These are phyloP conservation scores for Lasius fuliginosus DNA, from an alignment of 2,888 invertebrate genomes.

Conservation along the genomic window DNA sequence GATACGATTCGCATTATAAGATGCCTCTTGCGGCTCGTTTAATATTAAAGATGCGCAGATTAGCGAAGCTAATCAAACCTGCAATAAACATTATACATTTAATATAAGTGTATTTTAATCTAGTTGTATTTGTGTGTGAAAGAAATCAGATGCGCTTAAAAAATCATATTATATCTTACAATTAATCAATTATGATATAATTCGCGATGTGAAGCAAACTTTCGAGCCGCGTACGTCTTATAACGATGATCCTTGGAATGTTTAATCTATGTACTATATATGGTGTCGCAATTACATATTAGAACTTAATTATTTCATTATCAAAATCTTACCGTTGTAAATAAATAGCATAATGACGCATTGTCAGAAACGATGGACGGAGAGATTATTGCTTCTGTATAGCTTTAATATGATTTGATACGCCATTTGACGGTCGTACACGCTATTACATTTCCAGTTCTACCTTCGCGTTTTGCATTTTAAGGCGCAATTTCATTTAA, in stretches of 20 bases:
- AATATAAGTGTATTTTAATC: slow-evolving; percentile 26
- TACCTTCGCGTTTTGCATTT: background rate
- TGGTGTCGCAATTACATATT: background rate
- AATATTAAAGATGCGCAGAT: slow-evolving; percentile 52
- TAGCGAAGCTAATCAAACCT: slow-evolving; percentile 38
- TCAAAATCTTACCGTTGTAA: background rate
- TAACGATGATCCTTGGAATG: slow-evolving; percentile 2
- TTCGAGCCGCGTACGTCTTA: slow-evolving; percentile 13
- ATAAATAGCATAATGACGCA: slow-evolving; percentile 1
- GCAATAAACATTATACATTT: slow-evolving; percentile 35
- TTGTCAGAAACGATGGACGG: background rate
- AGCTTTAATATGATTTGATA: too few relatives aligned
- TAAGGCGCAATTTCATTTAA: slow-evolving; percentile 77
- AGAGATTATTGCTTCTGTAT: too few relatives aligned
- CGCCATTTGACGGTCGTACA: too few relatives aligned
- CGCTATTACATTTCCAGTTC: too few relatives aligned
- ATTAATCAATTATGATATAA: slow-evolving; percentile 34
- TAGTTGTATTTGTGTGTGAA: slow-evolving; percentile 5
- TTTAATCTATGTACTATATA: background rate
- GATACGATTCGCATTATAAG: slow-evolving; percentile 67
- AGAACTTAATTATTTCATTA: slow-evolving; percentile 32
- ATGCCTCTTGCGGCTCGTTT: slow-evolving; percentile 64
- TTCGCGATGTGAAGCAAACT: slow-evolving; percentile 15
- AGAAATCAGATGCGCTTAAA: slow-evolving; percentile 13
- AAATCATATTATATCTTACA: slow-evolving; percentile 23